These are phyloP conservation scores for Atta colombica DNA, from an alignment of 1,140 invertebrate genomes.

Conservation along the genomic window DNA sequence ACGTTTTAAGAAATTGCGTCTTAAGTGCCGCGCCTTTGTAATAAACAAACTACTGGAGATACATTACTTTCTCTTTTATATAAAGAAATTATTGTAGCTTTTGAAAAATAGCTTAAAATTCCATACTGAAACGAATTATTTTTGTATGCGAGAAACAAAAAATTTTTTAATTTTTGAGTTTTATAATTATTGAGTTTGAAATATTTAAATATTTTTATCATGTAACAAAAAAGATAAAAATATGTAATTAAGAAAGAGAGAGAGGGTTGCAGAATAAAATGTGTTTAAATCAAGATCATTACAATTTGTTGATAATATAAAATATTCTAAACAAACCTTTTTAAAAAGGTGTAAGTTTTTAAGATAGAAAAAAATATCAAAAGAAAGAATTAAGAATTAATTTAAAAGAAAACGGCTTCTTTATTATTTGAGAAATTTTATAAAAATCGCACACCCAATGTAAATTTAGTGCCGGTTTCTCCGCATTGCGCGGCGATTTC, in stretches of 20 bases:
- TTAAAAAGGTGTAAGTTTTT: not conserved
- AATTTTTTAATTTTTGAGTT: no score
- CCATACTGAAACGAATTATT: not conserved
- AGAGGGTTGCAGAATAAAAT: not conserved
- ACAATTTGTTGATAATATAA: not conserved
- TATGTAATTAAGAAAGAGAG: not conserved
- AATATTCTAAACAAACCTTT: not conserved
- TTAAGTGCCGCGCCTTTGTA: constrained; percentile 13
- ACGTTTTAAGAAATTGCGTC: constrained; percentile 13
- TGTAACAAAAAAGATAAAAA: not conserved
- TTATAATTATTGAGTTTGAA: not conserved
- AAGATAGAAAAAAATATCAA: not conserved
- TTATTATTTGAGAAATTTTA: not conserved
- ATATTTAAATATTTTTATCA: not conserved
- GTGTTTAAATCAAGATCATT: not conserved
- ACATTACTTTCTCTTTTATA: constrained; percentile 41
- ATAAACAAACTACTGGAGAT: constrained; percentile 18
- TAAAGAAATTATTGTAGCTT: constrained; percentile 2
- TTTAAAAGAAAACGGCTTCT: not conserved
- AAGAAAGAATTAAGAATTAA: not conserved
- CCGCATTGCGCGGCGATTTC: constrained; percentile 10
- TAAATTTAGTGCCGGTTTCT: not conserved
- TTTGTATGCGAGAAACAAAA: not conserved
- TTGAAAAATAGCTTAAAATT: no score
- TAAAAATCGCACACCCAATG: no score